Percentiles rank a stretch among this genome's conserved stretches.
phyloP scores from a whole-genome alignment of 2,888 invertebrate genomes.

The Agrenia bidenticulata region DNA sequence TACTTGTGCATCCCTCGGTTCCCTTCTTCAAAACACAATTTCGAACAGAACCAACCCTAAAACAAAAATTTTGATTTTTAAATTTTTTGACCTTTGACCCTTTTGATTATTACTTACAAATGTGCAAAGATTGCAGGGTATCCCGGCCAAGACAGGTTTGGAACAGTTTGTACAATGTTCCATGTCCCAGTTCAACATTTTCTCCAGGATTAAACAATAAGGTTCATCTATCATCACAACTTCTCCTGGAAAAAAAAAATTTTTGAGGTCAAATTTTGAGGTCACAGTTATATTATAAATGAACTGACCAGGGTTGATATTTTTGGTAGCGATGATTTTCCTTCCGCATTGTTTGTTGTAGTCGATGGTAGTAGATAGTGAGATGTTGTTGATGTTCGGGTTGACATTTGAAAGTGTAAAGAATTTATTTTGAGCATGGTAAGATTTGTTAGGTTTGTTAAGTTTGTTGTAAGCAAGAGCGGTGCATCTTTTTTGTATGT shows the following conservation, averaged over 20 bases:
- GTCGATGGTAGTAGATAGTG: conserved; percentile 34
- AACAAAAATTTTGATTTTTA: not conserved
- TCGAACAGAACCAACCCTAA: conserved; percentile 46
- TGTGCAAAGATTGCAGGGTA: conserved; percentile 46
- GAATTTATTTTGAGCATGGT: conserved; percentile 23
- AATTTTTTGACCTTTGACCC: too few species aligned
- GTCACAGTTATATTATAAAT: not conserved
- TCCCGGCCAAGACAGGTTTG: conserved; percentile 40
- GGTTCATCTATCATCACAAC: conserved; percentile 43
- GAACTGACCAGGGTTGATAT: conserved; percentile 35
- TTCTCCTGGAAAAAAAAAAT: conserved; percentile 29
- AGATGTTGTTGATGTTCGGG: conserved; percentile 26
- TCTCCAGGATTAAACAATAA: conserved; percentile 40
- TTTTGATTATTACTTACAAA: conserved; percentile 39
- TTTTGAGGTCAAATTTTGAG: not conserved
- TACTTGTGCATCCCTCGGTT: conserved; percentile 36
- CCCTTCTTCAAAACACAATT: conserved; percentile 34
- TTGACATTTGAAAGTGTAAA: conserved; percentile 25
- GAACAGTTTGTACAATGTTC: conserved; percentile 48
- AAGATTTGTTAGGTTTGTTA: not conserved
- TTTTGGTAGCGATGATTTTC: conserved; percentile 29
- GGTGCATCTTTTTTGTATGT: conserved; percentile 29
- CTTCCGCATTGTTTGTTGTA: conserved; percentile 38
- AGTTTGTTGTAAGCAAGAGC: not conserved
- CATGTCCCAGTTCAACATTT: conserved; percentile 42